phyloP scores from a whole-genome alignment of 53 echinoderm and acorn worm species.

The Arbacia lixula region DNA sequence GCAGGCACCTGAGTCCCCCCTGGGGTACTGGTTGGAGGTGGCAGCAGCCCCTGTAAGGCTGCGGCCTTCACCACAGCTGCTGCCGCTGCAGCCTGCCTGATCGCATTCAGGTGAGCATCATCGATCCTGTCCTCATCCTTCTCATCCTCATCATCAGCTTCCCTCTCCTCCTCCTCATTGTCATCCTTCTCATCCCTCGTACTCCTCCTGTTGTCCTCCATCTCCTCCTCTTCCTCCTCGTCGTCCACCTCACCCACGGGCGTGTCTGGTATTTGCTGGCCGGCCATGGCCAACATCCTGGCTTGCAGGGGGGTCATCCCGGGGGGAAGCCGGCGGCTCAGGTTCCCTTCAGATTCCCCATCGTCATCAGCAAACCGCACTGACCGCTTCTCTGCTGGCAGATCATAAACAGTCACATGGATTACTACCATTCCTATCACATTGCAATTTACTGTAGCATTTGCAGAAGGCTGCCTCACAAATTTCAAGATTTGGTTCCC shows the following conservation, averaged over 20 bases:
- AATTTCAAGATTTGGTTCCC: too few relatives aligned
- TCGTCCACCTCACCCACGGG: constrained; percentile 16
- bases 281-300: constrained; percentile 93
- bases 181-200: constrained; percentile 51
- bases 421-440: not conserved
- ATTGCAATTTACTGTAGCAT: too few relatives aligned
- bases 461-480: too few relatives aligned
- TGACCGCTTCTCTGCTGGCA: constrained; percentile 52
- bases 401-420: not conserved
- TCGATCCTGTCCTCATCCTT: constrained; percentile 24
- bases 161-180: constrained; percentile 62
- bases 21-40: not conserved
- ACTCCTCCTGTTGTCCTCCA: constrained; percentile 51
- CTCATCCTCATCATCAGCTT: constrained; percentile 36
- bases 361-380: constrained; percentile 72
- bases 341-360: constrained; percentile 30
- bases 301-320: constrained; percentile 96
- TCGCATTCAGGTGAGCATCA: constrained; percentile 11
- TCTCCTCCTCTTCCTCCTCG: constrained; percentile 68
- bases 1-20: constrained; percentile 49
- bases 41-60: too few relatives aligned
- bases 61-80: constrained; percentile 10
- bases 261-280: constrained; percentile 69
- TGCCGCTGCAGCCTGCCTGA: not conserved
- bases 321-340: constrained; percentile 65